Base-by-base conservation (phyloP, 2,888 invertebrate genomes). In the Dysmachus trigonus region DNA sequence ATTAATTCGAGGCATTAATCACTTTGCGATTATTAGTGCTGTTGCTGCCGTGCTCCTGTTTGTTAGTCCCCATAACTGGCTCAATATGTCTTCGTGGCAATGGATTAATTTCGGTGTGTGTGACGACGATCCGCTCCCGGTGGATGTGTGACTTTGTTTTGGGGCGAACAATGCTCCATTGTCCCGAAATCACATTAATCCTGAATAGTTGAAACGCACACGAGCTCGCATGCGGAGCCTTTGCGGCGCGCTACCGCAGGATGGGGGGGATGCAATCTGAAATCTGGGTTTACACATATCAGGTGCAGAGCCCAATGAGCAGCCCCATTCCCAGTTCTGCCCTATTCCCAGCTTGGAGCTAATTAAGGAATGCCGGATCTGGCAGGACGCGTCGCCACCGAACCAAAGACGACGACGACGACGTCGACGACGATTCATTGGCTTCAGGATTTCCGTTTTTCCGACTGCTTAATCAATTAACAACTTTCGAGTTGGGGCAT, bases 381-480 rank as follows among this genome's bases (percentile, higher is more conserved):
- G 71, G 15, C 33, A 53, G 82, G 30, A 71, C 82, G 82, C 38
- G n/a, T 38, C 82, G 62, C 82, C 82, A 82, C 71, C 38, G 79
- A 79, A 47, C 76, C 76, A 76, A 18, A 76, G 62, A 62, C 22
- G 27, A 62, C 22, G 27, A 51, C 18, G 38, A 41, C 38, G 18
- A 51, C 51, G n/a, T 5, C 31, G 76, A 22, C 38, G 47, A 33
- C 62, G 62, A 82, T 38, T 83, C 22, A 82, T 83, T 82, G 86
- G 76, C 77, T 84, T 84, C 31, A 85, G 84, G 77, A 86, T 77
- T 84, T 76, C 85, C 85, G 71, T 87, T 87, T 87, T 87, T 85
- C 85, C 87, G 82, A 87, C 87, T 87, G 87, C 85, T 85, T 87
- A 85, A 87, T 87, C 87, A 87, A 87, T 87, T 87, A 87, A 86